Base-by-base conservation (phyloP, 1,140 invertebrate genomes). In the Drosophila pseudoobscura region DNA sequence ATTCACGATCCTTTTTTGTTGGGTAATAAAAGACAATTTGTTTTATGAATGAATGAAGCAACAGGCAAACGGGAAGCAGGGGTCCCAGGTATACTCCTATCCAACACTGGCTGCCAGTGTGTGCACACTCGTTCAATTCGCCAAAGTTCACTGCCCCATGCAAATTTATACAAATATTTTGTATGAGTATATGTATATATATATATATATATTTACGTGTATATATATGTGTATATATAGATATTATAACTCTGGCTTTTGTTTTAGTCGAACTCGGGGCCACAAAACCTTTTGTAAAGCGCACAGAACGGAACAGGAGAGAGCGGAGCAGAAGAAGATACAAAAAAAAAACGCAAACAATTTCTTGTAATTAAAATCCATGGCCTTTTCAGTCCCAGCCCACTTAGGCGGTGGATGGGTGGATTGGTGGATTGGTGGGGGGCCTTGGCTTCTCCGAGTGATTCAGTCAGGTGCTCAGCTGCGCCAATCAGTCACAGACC, bases 301-400 rank as follows among this genome's bases (percentile, higher is more conserved):
- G 4, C 35, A 50, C 26, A 52, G 22, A 52, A 51, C 35, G 35
- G 11, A 11, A 49, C 46, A 57, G 24, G 22, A 57, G 44, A 55
- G 53, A 31, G 31, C 31, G 31, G 2, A 31, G 31, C 31, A 31
- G 31, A 31, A 31, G 31, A 31, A 17, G 11, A 55, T 26, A 50
- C 35, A 41, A 11, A 64, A 45, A 43, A 17, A 13, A 65, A 85
- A 77, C 60, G 78, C 82, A 87, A 87, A 85, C 78, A 85, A 87
- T 82, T 85, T 87, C 77, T 87, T 87, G 82, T 85, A 85, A 85
- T 85, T 85, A 85, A 87, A 87, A 87, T 85, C 80, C 82, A 87
- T 85, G 82, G 82, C 82, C 82, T 78, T 82, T 85, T 71, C 82
- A 78, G 68, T 70, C 56, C 52, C 56, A 61, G 52, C 62, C 70